Conservation (phyloP, 2,797 vertebrate species). For the Chiloscyllium punctatum region DNA sequence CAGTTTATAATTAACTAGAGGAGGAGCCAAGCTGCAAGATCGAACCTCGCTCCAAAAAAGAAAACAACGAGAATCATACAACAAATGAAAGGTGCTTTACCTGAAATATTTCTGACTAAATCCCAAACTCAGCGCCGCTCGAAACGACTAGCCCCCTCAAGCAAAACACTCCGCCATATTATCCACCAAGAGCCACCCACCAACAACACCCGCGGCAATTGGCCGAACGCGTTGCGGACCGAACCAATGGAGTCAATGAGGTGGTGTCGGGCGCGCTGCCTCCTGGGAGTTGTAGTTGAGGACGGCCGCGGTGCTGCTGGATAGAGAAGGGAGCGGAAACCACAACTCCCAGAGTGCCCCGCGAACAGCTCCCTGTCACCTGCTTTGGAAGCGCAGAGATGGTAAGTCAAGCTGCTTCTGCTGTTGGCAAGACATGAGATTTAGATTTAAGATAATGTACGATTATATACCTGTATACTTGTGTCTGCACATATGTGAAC, state of each 20-base stretch:
- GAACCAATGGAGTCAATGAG: constrained; percentile 25
- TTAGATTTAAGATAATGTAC: no score
- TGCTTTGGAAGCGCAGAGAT: neutral
- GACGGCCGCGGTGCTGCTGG: no score
- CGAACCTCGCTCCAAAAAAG: neutral
- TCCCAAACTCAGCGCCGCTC: neutral
- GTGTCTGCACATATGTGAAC: neutral
- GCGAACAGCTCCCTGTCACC: neutral
- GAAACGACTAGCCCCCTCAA: neutral
- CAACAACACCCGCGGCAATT: neutral
- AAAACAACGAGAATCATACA: neutral
- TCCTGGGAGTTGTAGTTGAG: neutral
- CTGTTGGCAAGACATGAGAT: neutral
- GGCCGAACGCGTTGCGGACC: neutral
- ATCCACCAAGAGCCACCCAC: neutral
- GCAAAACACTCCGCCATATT: neutral
- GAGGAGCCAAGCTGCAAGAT: neutral
- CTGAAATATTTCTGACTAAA: neutral
- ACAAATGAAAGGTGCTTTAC: neutral
- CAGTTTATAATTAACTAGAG: neutral
- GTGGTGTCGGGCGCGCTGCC: neutral
- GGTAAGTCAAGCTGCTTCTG: constrained; percentile 16
- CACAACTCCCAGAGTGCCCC: neutral
- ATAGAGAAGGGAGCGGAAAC: neutral
- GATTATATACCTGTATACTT: no score